These are phyloP conservation scores for Phortica magna DNA, from an alignment of 2,888 invertebrate species.

Conservation along the genomic window DNA sequence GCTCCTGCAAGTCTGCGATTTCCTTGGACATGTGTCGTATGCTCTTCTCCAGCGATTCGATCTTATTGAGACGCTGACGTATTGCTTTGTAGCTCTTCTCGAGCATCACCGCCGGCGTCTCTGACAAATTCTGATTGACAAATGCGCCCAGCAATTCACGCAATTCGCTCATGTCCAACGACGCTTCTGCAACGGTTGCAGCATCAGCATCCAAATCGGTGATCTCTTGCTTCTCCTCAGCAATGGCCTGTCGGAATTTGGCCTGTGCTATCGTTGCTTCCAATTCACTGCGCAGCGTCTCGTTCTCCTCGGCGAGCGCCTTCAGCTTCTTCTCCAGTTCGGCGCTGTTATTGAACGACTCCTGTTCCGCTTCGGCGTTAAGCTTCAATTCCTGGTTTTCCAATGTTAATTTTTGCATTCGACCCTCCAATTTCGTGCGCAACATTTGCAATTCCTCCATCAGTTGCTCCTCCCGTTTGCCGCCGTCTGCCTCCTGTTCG, in stretches of 20 bases:
- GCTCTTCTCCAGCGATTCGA: conserved; percentile 81
- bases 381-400: conserved; percentile 71
- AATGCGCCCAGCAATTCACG: conserved; percentile 62
- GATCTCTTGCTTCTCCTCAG: conserved; percentile 72
- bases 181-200: conserved; percentile 41
- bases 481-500: conserved; percentile 61
- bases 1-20: conserved; percentile 74
- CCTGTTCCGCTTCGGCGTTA: conserved; percentile 70
- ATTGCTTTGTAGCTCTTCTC: conserved; percentile 80
- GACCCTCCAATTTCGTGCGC: conserved; percentile 57
- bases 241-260: conserved; percentile 67
- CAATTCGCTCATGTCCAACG: conserved; percentile 61
- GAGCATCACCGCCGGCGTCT: conserved; percentile 49
- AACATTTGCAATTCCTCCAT: conserved; percentile 65
- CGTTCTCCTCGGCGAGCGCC: conserved; percentile 62
- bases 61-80: conserved; percentile 78
- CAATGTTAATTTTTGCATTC: conserved; percentile 63
- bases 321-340: conserved; percentile 67
- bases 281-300: conserved; percentile 63
- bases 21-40: conserved; percentile 81
- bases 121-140: conserved; percentile 55
- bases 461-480: conserved; percentile 60
- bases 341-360: conserved; percentile 58
- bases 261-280: conserved; percentile 61
- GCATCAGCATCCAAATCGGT: conserved; percentile 74